Conservation (phyloP, 1,140 invertebrate genomes). For the Melipona quadrifasciata region DNA sequence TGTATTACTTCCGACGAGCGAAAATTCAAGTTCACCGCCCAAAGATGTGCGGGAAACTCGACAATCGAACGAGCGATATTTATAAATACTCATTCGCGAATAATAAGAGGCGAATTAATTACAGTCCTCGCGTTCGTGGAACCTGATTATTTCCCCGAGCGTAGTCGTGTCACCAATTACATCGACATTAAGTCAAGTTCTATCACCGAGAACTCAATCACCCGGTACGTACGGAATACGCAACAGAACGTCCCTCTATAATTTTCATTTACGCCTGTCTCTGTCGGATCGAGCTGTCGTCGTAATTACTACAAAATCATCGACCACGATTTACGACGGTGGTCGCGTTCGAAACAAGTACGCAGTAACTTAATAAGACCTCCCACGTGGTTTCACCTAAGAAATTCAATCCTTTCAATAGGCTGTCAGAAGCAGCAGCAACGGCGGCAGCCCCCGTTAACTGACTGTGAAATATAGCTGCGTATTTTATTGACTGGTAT, state of each 20-base stretch:
- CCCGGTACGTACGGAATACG: too few species aligned
- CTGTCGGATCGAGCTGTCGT: background rate
- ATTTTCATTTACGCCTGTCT: background rate
- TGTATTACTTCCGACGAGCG: too few species aligned
- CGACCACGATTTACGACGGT: background rate
- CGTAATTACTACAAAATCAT: background rate
- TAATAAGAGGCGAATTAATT: too few species aligned
- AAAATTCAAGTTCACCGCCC: background rate
- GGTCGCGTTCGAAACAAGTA: background rate
- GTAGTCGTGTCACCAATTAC: too few species aligned
- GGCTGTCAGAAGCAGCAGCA: background rate
- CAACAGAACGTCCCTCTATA: background rate
- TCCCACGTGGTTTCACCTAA: background rate
- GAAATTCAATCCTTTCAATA: conserved; percentile 12
- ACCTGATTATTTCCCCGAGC: too few species aligned
- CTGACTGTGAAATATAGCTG: conserved; percentile 13
- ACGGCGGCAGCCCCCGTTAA: background rate
- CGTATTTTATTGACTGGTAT: background rate
- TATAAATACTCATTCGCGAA: too few species aligned
- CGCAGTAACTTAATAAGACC: conserved; percentile 3
- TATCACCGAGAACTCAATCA: too few species aligned
- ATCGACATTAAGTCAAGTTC: too few species aligned
- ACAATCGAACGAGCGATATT: background rate
- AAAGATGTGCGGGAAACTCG: background rate
- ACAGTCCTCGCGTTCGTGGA: too few species aligned